Percentiles rank a stretch among this genome's conserved stretches.
Conservation (phyloP, 2,888 invertebrate species). For the Lypha dubia region DNA sequence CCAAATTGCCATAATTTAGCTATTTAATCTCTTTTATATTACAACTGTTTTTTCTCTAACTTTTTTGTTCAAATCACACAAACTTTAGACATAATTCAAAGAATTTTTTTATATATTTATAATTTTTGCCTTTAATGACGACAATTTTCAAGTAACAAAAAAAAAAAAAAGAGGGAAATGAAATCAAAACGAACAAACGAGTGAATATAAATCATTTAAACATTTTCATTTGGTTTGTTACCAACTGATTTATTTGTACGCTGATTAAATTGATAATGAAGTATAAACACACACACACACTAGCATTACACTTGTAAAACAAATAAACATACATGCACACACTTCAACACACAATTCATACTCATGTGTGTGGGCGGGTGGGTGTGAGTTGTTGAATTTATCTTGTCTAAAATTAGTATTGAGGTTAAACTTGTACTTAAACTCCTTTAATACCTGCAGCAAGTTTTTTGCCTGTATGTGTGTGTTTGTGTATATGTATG, state of each 20-base stretch:
- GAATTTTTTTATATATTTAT: slow-evolving; percentile 10
- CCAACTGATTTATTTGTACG: slow-evolving; percentile 49
- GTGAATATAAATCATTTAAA: slow-evolving; percentile 62
- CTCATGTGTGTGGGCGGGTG: neutral
- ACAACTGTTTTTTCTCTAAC: slow-evolving; percentile 29
- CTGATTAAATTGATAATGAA: slow-evolving; percentile 70
- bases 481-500: neutral
- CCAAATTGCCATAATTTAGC: slow-evolving; percentile 63
- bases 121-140: neutral
- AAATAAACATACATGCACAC: neutral
- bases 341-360: slow-evolving; percentile 7
- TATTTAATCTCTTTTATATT: slow-evolving; percentile 63
- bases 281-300: slow-evolving; percentile 53
- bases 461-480: neutral
- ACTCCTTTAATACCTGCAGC: slow-evolving; percentile 53
- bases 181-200: slow-evolving; percentile 7
- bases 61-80: slow-evolving; percentile 24
- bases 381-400: slow-evolving; percentile 21
- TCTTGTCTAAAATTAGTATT: slow-evolving; percentile 61
- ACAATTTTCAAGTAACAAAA: neutral
- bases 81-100: slow-evolving; percentile 70
- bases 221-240: slow-evolving; percentile 25
- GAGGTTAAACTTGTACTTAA: slow-evolving; percentile 60
- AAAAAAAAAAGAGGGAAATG: slow-evolving; percentile 11
- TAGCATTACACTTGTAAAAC: neutral